phyloP scores from a whole-genome alignment of 2,113 vertebrate species.

The Erpornis zantholeuca region DNA sequence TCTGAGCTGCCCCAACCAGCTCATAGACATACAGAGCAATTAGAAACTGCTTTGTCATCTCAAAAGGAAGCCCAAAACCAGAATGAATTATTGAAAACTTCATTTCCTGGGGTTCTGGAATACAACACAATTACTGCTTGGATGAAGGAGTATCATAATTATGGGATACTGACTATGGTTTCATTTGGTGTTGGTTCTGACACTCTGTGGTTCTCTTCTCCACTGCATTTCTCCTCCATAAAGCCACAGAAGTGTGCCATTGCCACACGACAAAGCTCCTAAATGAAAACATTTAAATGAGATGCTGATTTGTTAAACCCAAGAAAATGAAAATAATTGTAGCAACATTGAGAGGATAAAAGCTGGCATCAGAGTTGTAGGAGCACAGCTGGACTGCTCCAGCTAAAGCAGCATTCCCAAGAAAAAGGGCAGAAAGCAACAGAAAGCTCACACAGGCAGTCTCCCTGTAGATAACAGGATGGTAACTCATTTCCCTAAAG shows the following conservation, averaged over 20 bases:
- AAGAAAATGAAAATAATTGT: not conserved
- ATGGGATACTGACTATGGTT: not conserved
- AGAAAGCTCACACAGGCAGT: not conserved
- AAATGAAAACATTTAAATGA: not conserved
- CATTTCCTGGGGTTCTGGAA: not conserved
- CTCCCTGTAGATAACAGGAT: not conserved
- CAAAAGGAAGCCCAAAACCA: not conserved
- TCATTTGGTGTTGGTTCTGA: not conserved
- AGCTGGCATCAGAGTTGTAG: not conserved
- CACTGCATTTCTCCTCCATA: not conserved
- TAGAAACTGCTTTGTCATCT: not conserved
- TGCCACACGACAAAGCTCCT: not conserved
- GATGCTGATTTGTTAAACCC: not conserved
- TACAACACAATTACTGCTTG: not conserved
- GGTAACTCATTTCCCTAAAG: not conserved
- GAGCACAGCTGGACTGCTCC: not conserved
- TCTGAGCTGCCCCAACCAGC: not conserved
- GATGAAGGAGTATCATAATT: not conserved
- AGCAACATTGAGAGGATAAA: not conserved
- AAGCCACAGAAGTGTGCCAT: not conserved
- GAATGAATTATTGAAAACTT: not conserved
- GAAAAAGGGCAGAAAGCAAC: not conserved
- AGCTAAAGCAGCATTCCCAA: not conserved
- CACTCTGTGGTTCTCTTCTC: not conserved
- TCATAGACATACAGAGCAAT: accelerated